These are phyloP conservation scores for Tokudaia muenninki DNA, from an alignment of 2,797 vertebrate genomes.

Conservation along the genomic window DNA sequence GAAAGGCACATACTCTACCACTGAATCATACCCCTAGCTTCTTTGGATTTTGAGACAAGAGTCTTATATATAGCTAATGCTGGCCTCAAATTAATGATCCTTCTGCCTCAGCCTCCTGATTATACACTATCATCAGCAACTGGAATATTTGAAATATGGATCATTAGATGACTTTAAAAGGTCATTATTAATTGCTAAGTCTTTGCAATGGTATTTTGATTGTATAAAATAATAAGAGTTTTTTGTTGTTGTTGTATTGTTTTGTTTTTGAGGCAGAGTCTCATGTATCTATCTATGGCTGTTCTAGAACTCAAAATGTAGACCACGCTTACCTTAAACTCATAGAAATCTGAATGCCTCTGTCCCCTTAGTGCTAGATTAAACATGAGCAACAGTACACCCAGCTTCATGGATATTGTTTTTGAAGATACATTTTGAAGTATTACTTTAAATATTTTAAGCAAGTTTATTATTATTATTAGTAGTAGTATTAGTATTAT, in stretches of 20 bases:
- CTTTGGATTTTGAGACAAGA: not conserved
- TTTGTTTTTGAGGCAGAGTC: not conserved
- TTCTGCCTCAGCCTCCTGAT: not conserved
- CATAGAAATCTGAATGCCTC: not conserved
- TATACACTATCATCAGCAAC: not conserved
- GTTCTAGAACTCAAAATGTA: not conserved
- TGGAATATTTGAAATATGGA: constrained; percentile 15
- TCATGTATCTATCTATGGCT: not conserved
- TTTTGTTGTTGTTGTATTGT: not conserved
- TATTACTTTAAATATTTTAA: not conserved
- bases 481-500: not conserved
- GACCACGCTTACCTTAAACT: not conserved
- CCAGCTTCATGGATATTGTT: not conserved
- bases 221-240: not conserved
- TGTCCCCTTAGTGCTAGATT: not conserved
- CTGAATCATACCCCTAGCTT: not conserved
- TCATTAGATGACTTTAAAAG: constrained; percentile 5
- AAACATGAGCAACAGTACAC: no score
- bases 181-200: not conserved
- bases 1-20: not conserved
- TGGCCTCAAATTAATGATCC: not conserved
- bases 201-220: not conserved
- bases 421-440: constrained; percentile 1
- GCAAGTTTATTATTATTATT: not conserved
- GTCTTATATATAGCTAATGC: not conserved